Base-by-base conservation (phyloP, 2,888 invertebrate species). In the Xestobium rufovillosum region DNA sequence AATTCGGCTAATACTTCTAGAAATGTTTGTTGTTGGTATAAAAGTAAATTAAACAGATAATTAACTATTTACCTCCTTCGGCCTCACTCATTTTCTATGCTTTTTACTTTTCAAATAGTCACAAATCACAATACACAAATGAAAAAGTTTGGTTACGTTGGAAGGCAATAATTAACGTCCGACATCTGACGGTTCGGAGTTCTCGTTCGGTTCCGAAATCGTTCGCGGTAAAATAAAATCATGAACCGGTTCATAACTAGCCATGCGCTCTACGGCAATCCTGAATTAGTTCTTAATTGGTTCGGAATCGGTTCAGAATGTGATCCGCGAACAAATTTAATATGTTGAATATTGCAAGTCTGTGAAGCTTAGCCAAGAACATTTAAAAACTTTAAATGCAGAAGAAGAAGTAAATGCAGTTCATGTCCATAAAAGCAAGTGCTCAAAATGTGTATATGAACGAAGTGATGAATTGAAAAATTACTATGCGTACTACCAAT, bases 381-480 rank as follows among this genome's bases (percentile, higher is more conserved):
- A 6, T 4, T 27, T 10, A 12, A 27, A 10, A 10, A 27, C 27
- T 11, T 27, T 38, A n/a, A n/a, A n/a, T n/a, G n/a, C n/a, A n/a
- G n/a, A n/a, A n/a, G n/a, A n/a, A n/a, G n/a, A n/a, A n/a, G n/a
- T n/a, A n/a, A n/a, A n/a, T n/a, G n/a, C n/a, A n/a, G n/a, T n/a
- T n/a, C n/a, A n/a, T n/a, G n/a, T n/a, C n/a, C n/a, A n/a, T n/a
- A n/a, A n/a, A n/a, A n/a, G n/a, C n/a, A n/a, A n/a, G n/a, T n/a
- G n/a, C n/a, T n/a, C n/a, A n/a, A n/a, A n/a, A n/a, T n/a, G n/a
- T n/a, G n/a, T n/a, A n/a, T n/a, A n/a, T n/a, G n/a, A n/a, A n/a
- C n/a, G n/a, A n/a, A n/a, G n/a, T n/a, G n/a, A n/a, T n/a, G n/a
- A n/a, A n/a, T n/a, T n/a, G n/a, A n/a, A n/a, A n/a, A n/a, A n/a